Evolutionary conservation across 2,113 vertebrate genomes (phyloP).

Genomic region (Onychostoma macrolepis): DNA sequence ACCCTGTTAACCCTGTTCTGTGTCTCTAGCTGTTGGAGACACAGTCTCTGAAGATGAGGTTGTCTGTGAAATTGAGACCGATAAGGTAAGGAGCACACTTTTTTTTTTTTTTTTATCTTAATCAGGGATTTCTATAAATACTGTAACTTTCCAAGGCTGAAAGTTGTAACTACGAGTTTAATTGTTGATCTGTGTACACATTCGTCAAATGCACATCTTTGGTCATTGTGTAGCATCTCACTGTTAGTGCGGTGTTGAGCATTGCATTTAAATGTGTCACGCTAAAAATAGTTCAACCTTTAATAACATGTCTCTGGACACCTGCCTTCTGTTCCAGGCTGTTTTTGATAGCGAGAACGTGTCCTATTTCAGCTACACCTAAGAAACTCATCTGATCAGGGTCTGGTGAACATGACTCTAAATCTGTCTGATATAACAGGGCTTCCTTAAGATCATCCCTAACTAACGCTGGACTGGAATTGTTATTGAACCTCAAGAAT

Average conservation of each 20-base stretch:
- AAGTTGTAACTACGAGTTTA: no score
- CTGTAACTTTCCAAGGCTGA: neutral
- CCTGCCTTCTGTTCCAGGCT: neutral
- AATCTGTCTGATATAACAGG: neutral
- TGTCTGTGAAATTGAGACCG: conserved; percentile 99
- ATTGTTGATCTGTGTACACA: neutral
- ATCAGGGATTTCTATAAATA: no score
- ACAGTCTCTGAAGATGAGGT: conserved; percentile 94
- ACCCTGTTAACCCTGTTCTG: neutral
- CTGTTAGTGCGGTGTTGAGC: no score
- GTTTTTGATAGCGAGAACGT: neutral
- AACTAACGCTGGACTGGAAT: neutral
- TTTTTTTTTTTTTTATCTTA: neutral
- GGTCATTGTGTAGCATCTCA: neutral
- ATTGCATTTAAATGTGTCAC: no score
- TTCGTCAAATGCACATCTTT: neutral
- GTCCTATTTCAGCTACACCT: neutral
- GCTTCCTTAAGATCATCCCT: neutral
- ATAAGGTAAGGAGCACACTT: conserved; percentile 83
- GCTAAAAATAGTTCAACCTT: no score
- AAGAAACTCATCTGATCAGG: no score
- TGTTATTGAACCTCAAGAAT: neutral
- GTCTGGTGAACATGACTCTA: neutral
- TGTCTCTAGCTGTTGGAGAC: conserved; percentile 93
- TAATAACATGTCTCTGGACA: neutral